Conservation (phyloP, 1,140 invertebrate species). For the Drosophila ironensis region DNA sequence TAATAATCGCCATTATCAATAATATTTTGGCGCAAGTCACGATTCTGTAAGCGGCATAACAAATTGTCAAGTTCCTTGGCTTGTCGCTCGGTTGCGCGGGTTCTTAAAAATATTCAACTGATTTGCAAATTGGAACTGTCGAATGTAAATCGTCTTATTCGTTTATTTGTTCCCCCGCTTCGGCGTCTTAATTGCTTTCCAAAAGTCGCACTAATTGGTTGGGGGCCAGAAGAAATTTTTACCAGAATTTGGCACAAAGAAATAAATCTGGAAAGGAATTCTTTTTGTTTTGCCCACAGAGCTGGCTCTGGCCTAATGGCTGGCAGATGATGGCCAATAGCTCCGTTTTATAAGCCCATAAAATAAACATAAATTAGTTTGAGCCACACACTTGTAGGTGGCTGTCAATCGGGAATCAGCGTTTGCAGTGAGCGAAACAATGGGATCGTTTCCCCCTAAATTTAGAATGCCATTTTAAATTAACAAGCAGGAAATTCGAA, state of each 20-base stretch:
- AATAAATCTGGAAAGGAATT: constrained; percentile 36
- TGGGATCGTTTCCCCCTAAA: too few relatives aligned
- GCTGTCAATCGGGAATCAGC: constrained; percentile 24
- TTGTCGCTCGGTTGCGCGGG: neutral
- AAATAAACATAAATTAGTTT: constrained; percentile 38
- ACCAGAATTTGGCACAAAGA: constrained; percentile 58
- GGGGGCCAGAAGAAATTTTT: constrained; percentile 16
- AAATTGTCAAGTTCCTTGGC: constrained; percentile 27
- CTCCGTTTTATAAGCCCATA: constrained; percentile 19
- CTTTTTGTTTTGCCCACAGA: constrained; percentile 17
- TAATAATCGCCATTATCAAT: constrained; percentile 28
- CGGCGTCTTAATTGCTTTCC: constrained; percentile 41
- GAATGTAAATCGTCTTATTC: constrained; percentile 37
- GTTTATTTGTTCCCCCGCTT: constrained; percentile 14
- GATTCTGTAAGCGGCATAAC: constrained; percentile 50
- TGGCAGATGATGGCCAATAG: constrained; percentile 12
- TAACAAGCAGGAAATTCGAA: too few relatives aligned
- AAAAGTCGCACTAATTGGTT: constrained; percentile 50
- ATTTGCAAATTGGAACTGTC: constrained; percentile 54
- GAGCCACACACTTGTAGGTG: constrained; percentile 31
- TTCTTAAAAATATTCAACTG: constrained; percentile 35
- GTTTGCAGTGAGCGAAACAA: too few relatives aligned
- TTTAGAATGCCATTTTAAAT: too few relatives aligned
- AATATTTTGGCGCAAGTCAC: constrained; percentile 52
- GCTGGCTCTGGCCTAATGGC: constrained; percentile 22